Base-by-base conservation (phyloP, 2,113 vertebrate genomes). In the Bungarus multicinctus region DNA sequence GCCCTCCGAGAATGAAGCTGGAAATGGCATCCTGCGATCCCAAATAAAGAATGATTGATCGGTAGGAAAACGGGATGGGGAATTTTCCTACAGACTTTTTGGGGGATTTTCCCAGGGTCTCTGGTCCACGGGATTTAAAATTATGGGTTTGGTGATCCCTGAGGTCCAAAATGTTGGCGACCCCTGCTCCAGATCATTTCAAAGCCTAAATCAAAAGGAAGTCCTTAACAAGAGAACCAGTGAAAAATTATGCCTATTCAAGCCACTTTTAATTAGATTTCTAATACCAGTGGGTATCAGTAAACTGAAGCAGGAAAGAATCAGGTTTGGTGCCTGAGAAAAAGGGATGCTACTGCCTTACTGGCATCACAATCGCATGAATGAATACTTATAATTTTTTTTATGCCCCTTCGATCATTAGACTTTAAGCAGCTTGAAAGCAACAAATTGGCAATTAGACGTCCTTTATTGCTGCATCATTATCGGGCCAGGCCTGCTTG, bases 161-260 rank as follows among this genome's bases (percentile, higher is more conserved):
- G 4, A 47, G 45, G 45, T 47, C 45, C 45, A 47, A 47, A 47
- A 47, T 4, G 45, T 47, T 47, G 45, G 45, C 3, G 45, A 47
- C 45, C 45, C 45, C 45, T 92, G 91, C 74, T 25, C 91, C 90
- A 93, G 50, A 64, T 87, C 91, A 60, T 30, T 94, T 89, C 93
- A 22, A 90, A 86, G 58, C 85, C 89, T 89, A 23, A 52, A 92
- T 89, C 81, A 92, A 20, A 14, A 93, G 69, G 93, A 74, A 93
- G 58, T 27, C 9, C 1, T 55, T 52, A 95, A 96, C 85, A 94
- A 23, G 74, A 85, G 87, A 53, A 92, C 50, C 55, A 91, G 22
- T 30, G 34, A 93, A 8, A 54, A 58, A 8, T 22, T 7, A n/a
- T 50, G 69, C 55, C 94, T 89, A 89, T 94, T 96, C 92, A 54